Evolutionary conservation across 2,113 vertebrate genomes (phyloP).

Genomic region (Zootoca vivipara): DNA sequence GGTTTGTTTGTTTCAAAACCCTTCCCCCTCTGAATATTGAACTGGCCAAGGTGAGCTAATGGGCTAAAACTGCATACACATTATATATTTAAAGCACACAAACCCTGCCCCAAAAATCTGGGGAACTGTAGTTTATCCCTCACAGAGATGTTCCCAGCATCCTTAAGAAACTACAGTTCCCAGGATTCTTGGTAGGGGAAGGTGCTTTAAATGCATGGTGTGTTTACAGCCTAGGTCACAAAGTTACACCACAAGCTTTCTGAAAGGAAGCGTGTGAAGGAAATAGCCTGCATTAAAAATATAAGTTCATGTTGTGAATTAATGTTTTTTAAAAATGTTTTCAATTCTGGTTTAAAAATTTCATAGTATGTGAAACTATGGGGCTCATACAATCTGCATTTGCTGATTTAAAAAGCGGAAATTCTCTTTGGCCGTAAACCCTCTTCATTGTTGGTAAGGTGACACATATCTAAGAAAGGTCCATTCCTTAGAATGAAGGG

Average conservation of each 20-base stretch:
- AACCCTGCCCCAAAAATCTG: too few relatives aligned
- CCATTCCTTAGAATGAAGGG: conserved; percentile 80
- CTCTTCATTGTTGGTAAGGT: conserved; percentile 46
- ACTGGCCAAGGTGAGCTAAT: neutral
- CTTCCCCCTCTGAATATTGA: neutral
- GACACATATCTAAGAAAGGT: conserved; percentile 60
- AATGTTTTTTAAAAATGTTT: conserved; percentile 7
- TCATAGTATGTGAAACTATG: conserved; percentile 27
- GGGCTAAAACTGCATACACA: too few relatives aligned
- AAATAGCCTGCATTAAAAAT: neutral
- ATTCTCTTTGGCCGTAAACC: conserved; percentile 24
- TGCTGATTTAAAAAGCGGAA: conserved; percentile 38
- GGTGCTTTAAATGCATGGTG: too few relatives aligned
- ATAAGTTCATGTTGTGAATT: neutral
- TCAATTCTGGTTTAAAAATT: conserved; percentile 36
- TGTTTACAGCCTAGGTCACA: neutral
- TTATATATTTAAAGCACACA: too few relatives aligned
- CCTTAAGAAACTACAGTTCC: too few relatives aligned
- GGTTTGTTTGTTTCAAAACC: neutral
- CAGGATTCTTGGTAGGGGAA: too few relatives aligned
- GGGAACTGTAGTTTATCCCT: too few relatives aligned
- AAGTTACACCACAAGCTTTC: neutral
- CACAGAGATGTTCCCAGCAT: too few relatives aligned
- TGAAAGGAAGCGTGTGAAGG: neutral
- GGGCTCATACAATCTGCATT: conserved; percentile 31